Evolutionary conservation across 1,140 invertebrate genomes (phyloP), one percentile per base, ranked within the genome.

Genomic region (Heterodera carotae): DNA sequence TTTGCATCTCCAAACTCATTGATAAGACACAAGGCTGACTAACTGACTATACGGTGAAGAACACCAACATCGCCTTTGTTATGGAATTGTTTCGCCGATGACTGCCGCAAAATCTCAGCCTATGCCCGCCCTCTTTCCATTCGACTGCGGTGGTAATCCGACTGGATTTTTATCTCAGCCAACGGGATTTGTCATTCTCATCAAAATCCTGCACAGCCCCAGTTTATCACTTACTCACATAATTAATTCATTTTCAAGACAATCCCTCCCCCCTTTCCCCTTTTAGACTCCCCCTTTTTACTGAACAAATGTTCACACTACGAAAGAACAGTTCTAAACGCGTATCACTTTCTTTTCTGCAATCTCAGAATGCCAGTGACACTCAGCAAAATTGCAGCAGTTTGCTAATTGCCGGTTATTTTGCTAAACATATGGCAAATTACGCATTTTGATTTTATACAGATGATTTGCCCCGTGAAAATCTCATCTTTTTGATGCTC

Each of bases 361-460:
- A 29, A 27, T 31, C 62, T 2, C 62, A 66, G 22, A 66, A 29
- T 66, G 62, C 62, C 29, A 29, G 33, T 34, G 62, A 48, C 39
- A 76, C 27, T 5, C 22, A 48, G 8, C 43, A 60, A 62, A 73
- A 33, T 60, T 25, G 77, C n/a, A 78, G 67, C 68, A 78, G 77
- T 25, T 56, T 78, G 60, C 71, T 78, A 15, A 74, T 78, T 2
- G 27, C 75, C 59, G 62, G 77, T 67, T 15, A 22, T 10, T 34
- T 43, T 77, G 22, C 15, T 53, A 34, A n/a, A 29, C 22, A 36
- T 27, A 36, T 76, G 33, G 18, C 18, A 10, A n/a, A 27, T 27
- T 2, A 10, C 8, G 29, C n/a, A 10, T 74, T 73, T 73, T 15
- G 1, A 73, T 29, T 33, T 0, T 62, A 22, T 29, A 25, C 36